Base-by-base conservation (phyloP, 2,888 invertebrate genomes). In the Drepana falcataria region DNA sequence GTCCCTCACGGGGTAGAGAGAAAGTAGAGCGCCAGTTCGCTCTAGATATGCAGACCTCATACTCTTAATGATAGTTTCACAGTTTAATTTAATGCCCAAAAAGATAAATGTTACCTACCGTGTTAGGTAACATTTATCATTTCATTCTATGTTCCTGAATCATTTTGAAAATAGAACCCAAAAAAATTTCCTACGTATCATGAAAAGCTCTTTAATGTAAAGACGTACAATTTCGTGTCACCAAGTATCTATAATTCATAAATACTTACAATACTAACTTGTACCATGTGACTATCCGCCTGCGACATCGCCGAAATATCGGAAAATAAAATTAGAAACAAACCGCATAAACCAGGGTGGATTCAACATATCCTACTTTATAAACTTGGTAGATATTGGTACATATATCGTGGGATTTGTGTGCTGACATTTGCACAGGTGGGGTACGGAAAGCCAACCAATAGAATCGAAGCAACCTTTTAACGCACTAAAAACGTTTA, bases 401-500 rank as follows among this genome's bases (percentile, higher is more conserved):
- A 48, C 51, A 59, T 59, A 53, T 53, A 48, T 51, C 5, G 47
- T 51, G 53, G 48, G 57, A 61, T 70, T 72, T 68, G 62, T 71
- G 59, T 59, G 60, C 55, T 79, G 83, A 68, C 82, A 83, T 84
- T 83, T 81, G 73, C 69, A 72, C 85, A 85, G 81, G 81, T 85
- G 81, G 76, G 63, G 69, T 64, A 74, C 66, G 59, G 44, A 9
- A 56, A 59, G 61, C 63, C 59, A 77, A 83, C 84, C 80, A 72
- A 81, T 82, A 68, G 58, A 63, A 69, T 73, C 71, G 55, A 78
- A 78, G 77, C 84, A 84, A 85, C 86, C 87, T 87, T 87, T 87
- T 71, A 59, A 58, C 53, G 58, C 59, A 59, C 56, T 56, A 55
- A 52, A 57, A 53, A 55, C 58, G 57, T 55, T 61, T 61, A 3